Evolutionary conservation across 2,113 vertebrate genomes (phyloP), one percentile per base, ranked within the genome.

Genomic region (Buteo buteo): DNA sequence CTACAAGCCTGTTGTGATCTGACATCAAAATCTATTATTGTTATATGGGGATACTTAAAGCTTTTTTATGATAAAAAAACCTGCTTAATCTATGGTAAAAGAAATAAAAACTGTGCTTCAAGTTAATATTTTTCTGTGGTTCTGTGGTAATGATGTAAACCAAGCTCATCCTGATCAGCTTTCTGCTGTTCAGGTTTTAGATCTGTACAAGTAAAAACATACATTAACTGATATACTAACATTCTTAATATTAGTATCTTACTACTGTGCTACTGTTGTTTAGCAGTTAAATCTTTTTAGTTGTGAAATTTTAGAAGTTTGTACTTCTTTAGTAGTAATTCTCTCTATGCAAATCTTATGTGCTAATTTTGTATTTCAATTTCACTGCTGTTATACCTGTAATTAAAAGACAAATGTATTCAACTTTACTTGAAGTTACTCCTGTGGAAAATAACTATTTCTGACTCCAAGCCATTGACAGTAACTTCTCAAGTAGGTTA

Each of bases 21-120:
- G 47, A 93, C 17, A 0, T 96, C 77, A 84, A 92, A 92, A 96
- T 87, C 36, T 54, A 84, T 93, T 90, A 54, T 91, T 96, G 90
- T 93, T 93, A 66, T 93, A 96, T 92, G 95, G 96, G 96, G 96
- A 97, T 96, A 97, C 72, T 91, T 95, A 91, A 95, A 94, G 90
- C 84, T 94, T 95, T 96, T 96, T 94, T 82, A 78, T 92, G 2
- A 85, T 89, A 24, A 88, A 74, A 94, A 94, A 79, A 16, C 14
- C 17, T 91, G 90, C 91, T 87, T 96, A 95, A 93, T 87, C 89
- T 90, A 76, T 95, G 91, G 94, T 97, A 79, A 97, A 90, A 88
- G n/a, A 93, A 97, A 97, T 97, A 96, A 97, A 97, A 96, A 85
- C 87, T 94, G 82, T 96, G 84, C 87, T 96, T 95, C 81, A 90